phyloP scores from a whole-genome alignment of 2,888 invertebrate species.

The Pemphredon lugubris region DNA sequence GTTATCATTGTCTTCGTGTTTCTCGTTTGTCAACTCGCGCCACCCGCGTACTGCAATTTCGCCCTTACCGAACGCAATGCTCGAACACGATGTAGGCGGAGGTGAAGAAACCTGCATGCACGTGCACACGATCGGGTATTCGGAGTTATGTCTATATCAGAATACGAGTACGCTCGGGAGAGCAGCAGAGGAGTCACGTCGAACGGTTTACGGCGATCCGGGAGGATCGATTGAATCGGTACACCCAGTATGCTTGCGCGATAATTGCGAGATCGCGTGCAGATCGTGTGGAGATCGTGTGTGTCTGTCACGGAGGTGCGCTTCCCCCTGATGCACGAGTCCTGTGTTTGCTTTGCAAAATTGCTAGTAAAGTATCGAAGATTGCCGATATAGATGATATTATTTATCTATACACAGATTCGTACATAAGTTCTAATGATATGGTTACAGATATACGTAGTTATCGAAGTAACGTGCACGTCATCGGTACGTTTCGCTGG shows the following conservation, averaged over 20 bases:
- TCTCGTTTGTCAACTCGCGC: constrained; percentile 3
- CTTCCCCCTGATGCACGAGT: background rate
- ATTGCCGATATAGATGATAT: constrained; percentile 14
- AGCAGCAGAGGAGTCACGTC: constrained; percentile 3
- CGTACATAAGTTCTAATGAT: background rate
- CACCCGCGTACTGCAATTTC: constrained; percentile 3
- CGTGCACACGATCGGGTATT: constrained; percentile 48
- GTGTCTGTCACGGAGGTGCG: constrained; percentile 30
- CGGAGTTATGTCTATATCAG: constrained; percentile 63
- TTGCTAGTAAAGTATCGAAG: background rate
- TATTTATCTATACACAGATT: no score
- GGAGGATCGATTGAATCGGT: constrained; percentile 60
- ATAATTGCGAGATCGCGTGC: constrained; percentile 69
- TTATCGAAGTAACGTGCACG: background rate
- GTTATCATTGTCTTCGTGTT: background rate
- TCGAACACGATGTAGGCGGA: constrained; percentile 14
- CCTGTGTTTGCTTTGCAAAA: constrained; percentile 28
- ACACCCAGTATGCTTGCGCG: constrained; percentile 38
- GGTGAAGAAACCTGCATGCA: constrained; percentile 29
- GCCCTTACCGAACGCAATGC: background rate
- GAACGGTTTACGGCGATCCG: constrained; percentile 55
- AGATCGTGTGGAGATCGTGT: constrained; percentile 58
- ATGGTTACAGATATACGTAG: background rate
- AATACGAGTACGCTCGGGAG: constrained; percentile 10
- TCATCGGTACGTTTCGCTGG: no score